These are phyloP conservation scores for Dione vanillae DNA, from an alignment of 2,888 invertebrate genomes.

Conservation along the genomic window DNA sequence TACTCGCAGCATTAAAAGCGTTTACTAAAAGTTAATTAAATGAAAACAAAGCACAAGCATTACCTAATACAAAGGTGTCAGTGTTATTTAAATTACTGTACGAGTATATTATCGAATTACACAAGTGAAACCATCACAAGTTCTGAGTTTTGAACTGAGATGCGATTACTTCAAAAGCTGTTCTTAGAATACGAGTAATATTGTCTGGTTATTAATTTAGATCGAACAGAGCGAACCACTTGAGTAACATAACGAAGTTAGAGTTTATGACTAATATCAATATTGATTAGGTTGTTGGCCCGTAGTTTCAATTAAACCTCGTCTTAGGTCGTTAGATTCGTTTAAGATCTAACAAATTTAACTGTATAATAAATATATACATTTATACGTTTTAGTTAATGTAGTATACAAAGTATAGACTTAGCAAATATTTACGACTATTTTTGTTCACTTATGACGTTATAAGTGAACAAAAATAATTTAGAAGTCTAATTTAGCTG, in stretches of 20 bases:
- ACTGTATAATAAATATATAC: not conserved
- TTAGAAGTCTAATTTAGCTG: no score
- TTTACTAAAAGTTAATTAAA: no score
- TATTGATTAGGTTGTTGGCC: slow-evolving; percentile 32
- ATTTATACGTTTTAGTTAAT: no score
- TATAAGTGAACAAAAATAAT: no score
- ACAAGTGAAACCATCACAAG: not conserved
- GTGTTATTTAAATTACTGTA: no score
- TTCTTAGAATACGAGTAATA: slow-evolving; percentile 26
- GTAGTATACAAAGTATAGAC: no score
- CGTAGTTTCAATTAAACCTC: slow-evolving; percentile 57
- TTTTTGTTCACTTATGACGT: no score
- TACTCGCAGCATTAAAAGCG: no score
- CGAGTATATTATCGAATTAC: not conserved
- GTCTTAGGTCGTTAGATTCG: slow-evolving; percentile 11
- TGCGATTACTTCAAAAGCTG: not conserved
- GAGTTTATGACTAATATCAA: slow-evolving; percentile 33
- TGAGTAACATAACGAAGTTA: slow-evolving; percentile 28
- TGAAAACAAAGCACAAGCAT: no score
- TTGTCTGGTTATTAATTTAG: slow-evolving; percentile 22
- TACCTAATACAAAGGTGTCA: no score
- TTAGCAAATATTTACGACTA: no score
- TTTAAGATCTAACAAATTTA: not conserved
- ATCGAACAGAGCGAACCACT: slow-evolving; percentile 22
- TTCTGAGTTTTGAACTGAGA: not conserved